Evolutionary conservation across 2,888 invertebrate species (phyloP), one percentile per base, ranked within the genome.

Genomic region (Dicranocentrus wangi): DNA sequence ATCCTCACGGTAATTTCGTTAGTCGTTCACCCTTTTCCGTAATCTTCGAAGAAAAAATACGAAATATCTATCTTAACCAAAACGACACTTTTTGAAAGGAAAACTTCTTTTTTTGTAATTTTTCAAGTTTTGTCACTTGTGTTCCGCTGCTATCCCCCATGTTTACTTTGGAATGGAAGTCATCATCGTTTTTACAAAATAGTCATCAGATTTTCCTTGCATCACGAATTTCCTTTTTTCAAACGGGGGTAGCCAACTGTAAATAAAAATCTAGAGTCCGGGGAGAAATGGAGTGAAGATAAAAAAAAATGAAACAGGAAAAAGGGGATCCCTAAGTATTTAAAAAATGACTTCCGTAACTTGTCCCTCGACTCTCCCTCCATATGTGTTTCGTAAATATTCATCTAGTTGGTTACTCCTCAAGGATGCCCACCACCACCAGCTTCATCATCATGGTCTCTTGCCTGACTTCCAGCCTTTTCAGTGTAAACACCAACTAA

Each of bases 401-500:
- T 39, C 55, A 39, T 42, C 39, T 25, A 7, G 19, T 43, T 23
- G 51, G 7, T 51, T 51, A 51, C 21, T 55, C 1, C 55, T 55
- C 5, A 51, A 51, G 51, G 17, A n/a, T 13, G 3, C 7, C 5
- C n/a, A n/a, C 7, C 3, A 51, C 10, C 10, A 51, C 3, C 7
- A 55, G 21, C 39, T 69, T 69, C 17, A 23, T 25, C 7, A 21
- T 60, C 27, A 71, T 23, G 60, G n/a, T 66, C 23, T 2, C 28
- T 61, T 61, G 28, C 71, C 17, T 43, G 71, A 60, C 43, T 69
- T 69, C 23, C 19, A 70, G 55, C 58, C 70, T 42, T 61, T 61
- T 43, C 32, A 65, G 61, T 55, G 75, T 66, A 75, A 75, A 66
- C 75, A 58, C 43, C 23, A 42, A 75, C 75, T 75, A 75, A 75